Percentiles rank a stretch among this genome's conserved stretches.
phyloP scores from a whole-genome alignment of 1,140 invertebrate species.

The Rhyzopertha dominica region DNA sequence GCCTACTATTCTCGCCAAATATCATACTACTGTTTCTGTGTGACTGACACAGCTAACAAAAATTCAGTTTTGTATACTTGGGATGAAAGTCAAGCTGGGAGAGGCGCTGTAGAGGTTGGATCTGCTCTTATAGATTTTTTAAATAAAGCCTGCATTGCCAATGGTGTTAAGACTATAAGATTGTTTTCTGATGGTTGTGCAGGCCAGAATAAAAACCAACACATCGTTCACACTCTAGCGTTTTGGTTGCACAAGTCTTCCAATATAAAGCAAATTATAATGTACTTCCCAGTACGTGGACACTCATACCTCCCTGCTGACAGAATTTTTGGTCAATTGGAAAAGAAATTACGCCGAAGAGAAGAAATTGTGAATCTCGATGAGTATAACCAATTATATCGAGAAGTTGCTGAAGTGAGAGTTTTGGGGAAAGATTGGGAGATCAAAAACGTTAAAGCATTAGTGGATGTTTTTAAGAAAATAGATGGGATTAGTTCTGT shows the following conservation, averaged over 20 bases:
- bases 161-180: no score
- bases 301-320: constrained; percentile 31
- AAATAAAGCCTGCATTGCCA: no score
- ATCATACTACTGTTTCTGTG: constrained; percentile 6
- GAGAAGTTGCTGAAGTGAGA: constrained; percentile 2
- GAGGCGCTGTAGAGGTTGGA: constrained; percentile 7
- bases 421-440: no score
- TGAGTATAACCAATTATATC: constrained; percentile 15
- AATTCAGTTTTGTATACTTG: constrained; percentile 9
- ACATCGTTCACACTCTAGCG: no score
- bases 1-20: constrained; percentile 8
- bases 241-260: no score
- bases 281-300: constrained; percentile 29
- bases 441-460: no score
- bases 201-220: no score
- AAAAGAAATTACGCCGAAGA: constrained; percentile 27
- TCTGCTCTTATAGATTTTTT: no score
- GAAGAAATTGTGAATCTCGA: constrained; percentile 12
- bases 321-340: constrained; percentile 30
- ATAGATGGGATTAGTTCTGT: no score
- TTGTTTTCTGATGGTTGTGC: no score
- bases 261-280: constrained; percentile 6
- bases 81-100: constrained; percentile 5
- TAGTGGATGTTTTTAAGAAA: no score
- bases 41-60: neutral